phyloP scores from a whole-genome alignment of 2,797 vertebrate genomes.

The Acipenser transmontanus region DNA sequence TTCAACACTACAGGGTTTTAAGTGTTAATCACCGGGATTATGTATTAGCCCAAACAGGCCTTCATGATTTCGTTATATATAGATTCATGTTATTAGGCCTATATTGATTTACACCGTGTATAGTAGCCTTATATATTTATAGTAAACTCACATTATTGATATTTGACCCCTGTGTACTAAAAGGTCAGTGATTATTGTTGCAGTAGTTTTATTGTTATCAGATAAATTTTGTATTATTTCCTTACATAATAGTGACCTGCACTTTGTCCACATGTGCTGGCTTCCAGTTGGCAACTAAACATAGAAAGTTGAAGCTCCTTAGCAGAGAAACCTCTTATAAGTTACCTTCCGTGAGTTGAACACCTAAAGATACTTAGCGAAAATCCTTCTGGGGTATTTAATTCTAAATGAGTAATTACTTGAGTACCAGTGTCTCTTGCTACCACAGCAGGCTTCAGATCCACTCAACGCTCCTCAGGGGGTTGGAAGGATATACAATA shows the following conservation, averaged over 20 bases:
- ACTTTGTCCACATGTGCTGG: conserved; percentile 16
- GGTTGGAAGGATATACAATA: conserved; percentile 33
- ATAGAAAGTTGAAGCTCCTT: conserved; percentile 84
- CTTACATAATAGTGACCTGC: conserved; percentile 15
- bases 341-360: conserved; percentile 78
- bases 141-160: too few relatives aligned
- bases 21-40: too few relatives aligned
- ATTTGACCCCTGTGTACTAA: not conserved
- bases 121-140: too few relatives aligned
- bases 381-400: conserved; percentile 89
- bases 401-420: conserved; percentile 77
- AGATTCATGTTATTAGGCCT: too few relatives aligned
- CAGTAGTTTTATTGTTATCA: not conserved
- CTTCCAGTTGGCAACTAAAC: conserved; percentile 50
- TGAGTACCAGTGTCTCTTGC: conserved; percentile 63
- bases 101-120: too few relatives aligned
- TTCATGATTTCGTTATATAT: too few relatives aligned
- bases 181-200: too few relatives aligned
- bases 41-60: too few relatives aligned
- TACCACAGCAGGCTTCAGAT: conserved; percentile 45
- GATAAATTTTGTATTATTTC: conserved; percentile 13
- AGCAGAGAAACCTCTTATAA: conserved; percentile 81
- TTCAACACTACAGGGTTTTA: too few relatives aligned
- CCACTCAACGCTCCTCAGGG: conserved; percentile 45
- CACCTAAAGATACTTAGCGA: conserved; percentile 76